These are phyloP conservation scores for Archocentrus centrarchus DNA, from an alignment of 2,113 vertebrate genomes.

Conservation along the genomic window DNA sequence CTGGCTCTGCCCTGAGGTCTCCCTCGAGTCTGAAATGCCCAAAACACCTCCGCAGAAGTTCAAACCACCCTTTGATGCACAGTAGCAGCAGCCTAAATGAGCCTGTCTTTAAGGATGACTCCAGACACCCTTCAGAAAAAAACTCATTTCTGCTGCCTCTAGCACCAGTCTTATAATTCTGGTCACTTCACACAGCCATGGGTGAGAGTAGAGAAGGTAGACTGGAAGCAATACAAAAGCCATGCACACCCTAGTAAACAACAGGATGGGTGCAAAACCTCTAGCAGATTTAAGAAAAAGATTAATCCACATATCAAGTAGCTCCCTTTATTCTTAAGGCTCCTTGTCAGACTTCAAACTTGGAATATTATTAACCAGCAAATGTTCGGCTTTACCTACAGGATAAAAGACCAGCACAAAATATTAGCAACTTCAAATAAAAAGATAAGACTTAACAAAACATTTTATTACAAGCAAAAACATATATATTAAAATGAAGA, in stretches of 20 bases:
- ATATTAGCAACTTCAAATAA: background rate
- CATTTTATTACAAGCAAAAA: background rate
- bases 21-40: background rate
- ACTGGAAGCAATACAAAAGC: no score
- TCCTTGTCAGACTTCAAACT: background rate
- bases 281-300: background rate
- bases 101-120: background rate
- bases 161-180: background rate
- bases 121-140: background rate
- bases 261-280: background rate
- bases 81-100: background rate
- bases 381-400: background rate
- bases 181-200: background rate
- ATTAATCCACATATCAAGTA: background rate
- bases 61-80: background rate
- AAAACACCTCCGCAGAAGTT: background rate
- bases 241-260: background rate
- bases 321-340: background rate
- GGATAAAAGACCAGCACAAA: background rate
- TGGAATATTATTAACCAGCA: background rate
- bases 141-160: background rate
- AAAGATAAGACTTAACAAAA: background rate
- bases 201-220: no score
- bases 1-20: background rate
- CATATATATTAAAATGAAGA: background rate